Evolutionary conservation across 2,797 vertebrate genomes (phyloP).

Genomic region (Microcaecilia unicolor): DNA sequence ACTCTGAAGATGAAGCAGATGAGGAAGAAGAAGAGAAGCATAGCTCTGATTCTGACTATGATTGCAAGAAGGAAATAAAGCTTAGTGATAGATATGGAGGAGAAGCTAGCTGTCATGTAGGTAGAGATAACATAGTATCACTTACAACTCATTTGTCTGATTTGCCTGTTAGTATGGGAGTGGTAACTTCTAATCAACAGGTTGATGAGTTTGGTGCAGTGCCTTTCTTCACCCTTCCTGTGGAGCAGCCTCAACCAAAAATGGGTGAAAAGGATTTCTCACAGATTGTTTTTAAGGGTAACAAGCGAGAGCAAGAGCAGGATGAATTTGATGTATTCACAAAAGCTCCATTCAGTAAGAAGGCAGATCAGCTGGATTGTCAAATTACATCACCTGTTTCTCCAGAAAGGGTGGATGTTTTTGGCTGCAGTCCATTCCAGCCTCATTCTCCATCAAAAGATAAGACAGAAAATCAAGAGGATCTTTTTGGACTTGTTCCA

Average conservation of each 20-base stretch:
- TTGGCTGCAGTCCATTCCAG: slow-evolving; percentile 84
- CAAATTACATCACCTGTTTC: slow-evolving; percentile 48
- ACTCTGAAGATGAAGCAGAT: slow-evolving; percentile 81
- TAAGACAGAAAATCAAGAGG: slow-evolving; percentile 56
- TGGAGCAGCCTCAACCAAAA: slow-evolving; percentile 13
- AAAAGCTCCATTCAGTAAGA: slow-evolving; percentile 85
- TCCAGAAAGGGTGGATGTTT: slow-evolving; percentile 66
- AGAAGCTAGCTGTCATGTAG: background rate
- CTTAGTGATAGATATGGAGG: slow-evolving; percentile 8
- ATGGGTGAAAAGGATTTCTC: slow-evolving; percentile 39
- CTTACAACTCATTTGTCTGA: slow-evolving; percentile 11
- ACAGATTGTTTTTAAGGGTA: background rate
- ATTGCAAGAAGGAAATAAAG: slow-evolving; percentile 44
- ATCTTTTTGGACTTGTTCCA: slow-evolving; percentile 66
- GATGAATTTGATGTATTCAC: slow-evolving; percentile 91
- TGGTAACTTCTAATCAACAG: slow-evolving; percentile 16
- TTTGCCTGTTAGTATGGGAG: slow-evolving; percentile 9
- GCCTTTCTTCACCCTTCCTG: slow-evolving; percentile 63
- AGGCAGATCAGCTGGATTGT: slow-evolving; percentile 54
- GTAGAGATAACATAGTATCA: slow-evolving; percentile 5
- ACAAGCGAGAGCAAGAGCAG: slow-evolving; percentile 29
- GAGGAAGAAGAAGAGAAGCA: slow-evolving; percentile 73
- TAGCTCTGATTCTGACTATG: slow-evolving; percentile 76
- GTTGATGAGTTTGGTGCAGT: slow-evolving; percentile 82
- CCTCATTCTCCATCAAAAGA: slow-evolving; percentile 38